A percentile compares a stretch with the other conserved stretches of the same genome.
These are phyloP conservation scores for Peromyscus polionotus DNA, from an alignment of 2,113 vertebrate species.

Conservation along the genomic window DNA sequence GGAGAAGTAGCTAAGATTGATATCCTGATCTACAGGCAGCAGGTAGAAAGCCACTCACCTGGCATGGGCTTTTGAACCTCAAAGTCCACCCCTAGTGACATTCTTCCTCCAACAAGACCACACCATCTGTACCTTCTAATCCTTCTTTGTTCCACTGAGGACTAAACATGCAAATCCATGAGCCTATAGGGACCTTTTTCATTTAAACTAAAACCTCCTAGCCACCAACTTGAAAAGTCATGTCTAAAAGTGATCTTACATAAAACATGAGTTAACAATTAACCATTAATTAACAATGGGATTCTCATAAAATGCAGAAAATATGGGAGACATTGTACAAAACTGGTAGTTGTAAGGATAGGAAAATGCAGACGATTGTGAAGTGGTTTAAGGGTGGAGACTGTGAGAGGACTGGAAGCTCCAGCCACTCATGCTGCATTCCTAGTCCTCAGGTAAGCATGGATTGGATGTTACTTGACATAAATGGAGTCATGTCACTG, in stretches of 20 bases:
- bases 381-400: not conserved
- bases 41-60: not conserved
- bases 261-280: not conserved
- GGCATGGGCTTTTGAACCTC: not conserved
- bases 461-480: not conserved
- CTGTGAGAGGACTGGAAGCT: not conserved
- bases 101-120: not conserved
- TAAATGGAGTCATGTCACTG: not conserved
- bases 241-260: slow-evolving; percentile 11
- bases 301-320: slow-evolving; percentile 7
- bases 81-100: not conserved
- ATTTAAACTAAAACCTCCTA: not conserved
- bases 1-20: not conserved
- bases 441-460: not conserved
- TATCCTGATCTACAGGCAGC: not conserved
- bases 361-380: not conserved
- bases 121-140: not conserved
- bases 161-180: not conserved
- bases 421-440: not conserved
- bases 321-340: not conserved
- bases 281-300: not conserved
- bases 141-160: not conserved
- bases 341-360: not conserved
- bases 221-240: not conserved
- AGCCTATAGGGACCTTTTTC: not conserved